Evolutionary conservation across 2,888 invertebrate species (phyloP).

Genomic region (Mechanitis messenoides): DNA sequence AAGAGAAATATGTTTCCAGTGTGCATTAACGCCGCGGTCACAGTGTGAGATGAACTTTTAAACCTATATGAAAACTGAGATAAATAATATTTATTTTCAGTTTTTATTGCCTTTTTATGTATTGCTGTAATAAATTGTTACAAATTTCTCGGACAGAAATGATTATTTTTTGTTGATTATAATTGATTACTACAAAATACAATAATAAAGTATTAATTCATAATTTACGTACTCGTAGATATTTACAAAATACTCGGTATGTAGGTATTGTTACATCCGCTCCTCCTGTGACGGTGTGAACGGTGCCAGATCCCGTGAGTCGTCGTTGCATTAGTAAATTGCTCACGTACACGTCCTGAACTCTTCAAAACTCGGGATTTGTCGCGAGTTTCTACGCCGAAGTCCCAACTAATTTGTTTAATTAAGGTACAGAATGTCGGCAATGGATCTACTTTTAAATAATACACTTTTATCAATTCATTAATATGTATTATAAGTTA

Average conservation of each 20-base stretch:
- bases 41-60: background rate
- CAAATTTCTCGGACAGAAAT: no score
- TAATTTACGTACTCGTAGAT: no score
- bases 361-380: slow-evolving; percentile 64
- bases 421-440: slow-evolving; percentile 41
- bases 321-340: slow-evolving; percentile 72
- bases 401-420: slow-evolving; percentile 64
- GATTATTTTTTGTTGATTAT: no score
- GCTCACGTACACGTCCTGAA: slow-evolving; percentile 66
- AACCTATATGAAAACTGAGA: no score
- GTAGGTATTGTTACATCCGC: background rate
- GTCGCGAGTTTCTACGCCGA: slow-evolving; percentile 62
- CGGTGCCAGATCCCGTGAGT: slow-evolving; percentile 44
- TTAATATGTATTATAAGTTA: no score
- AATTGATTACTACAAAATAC: no score
- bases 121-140: no score
- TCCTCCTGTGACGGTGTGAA: background rate
- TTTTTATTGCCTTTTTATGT: no score
- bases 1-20: slow-evolving; percentile 65
- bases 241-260: background rate
- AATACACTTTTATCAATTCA: background rate
- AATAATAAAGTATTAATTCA: no score
- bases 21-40: slow-evolving; percentile 33
- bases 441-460: slow-evolving; percentile 5
- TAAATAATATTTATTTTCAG: no score